Conservation (phyloP, 92 coral and sea anemone genomes). For the Pocillopora meandrina region DNA sequence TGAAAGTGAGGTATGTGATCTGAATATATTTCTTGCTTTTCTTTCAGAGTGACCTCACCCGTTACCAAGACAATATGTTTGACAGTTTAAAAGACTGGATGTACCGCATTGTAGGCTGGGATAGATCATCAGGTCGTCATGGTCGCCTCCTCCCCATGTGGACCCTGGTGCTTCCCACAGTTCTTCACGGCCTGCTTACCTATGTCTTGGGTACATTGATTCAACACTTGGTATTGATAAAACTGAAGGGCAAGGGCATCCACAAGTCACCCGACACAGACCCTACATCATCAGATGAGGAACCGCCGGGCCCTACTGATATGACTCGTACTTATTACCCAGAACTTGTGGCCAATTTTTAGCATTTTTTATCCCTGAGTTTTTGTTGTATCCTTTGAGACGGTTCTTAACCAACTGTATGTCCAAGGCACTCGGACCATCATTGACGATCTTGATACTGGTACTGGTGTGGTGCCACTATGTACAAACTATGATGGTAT, state of each 20-base stretch:
- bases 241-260: constrained; percentile 74
- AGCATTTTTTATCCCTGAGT: constrained; percentile 79
- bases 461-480: constrained; percentile 86
- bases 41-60: constrained; percentile 86
- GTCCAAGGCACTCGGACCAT: constrained; percentile 97
- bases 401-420: constrained; percentile 86
- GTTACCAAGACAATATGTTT: constrained; percentile 68
- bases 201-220: constrained; percentile 80
- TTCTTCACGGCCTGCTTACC: constrained; percentile 86
- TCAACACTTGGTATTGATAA: constrained; percentile 80
- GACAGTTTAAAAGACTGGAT: constrained; percentile 91
- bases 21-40: not conserved
- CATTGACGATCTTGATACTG: constrained; percentile 90
- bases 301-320: constrained; percentile 67
- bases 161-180: constrained; percentile 92
- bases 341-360: constrained; percentile 89
- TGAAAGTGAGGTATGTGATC: not conserved
- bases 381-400: constrained; percentile 81
- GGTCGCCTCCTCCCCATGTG: constrained; percentile 97
- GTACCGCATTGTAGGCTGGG: constrained; percentile 97
- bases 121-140: constrained; percentile 90
- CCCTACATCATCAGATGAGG: constrained; percentile 49
- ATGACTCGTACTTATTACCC: constrained; percentile 87
- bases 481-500: constrained; percentile 92
- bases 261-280: constrained; percentile 43